Percentiles rank a stretch among this genome's conserved stretches.
Evolutionary conservation across 2,113 vertebrate species (phyloP).

Genomic region (Podarcis cretensis): DNA sequence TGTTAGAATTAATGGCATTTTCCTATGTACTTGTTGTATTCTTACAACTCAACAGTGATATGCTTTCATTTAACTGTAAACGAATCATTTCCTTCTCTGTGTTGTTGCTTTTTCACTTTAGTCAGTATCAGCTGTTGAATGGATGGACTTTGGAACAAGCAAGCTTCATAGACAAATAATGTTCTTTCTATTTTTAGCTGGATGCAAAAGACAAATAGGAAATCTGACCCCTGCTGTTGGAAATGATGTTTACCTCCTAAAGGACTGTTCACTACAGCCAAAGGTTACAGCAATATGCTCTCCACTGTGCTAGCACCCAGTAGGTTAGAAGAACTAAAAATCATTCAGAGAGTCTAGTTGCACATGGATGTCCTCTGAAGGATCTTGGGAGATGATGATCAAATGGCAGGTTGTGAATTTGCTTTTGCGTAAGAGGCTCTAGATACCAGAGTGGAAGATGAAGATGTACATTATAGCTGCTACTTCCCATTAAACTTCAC

Average conservation of each 20-base stretch:
- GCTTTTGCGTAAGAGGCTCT: neutral
- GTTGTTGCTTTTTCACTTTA: neutral
- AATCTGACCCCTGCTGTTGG: neutral
- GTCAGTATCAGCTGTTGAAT: neutral
- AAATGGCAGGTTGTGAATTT: neutral
- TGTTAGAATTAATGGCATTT: rapidly evolving
- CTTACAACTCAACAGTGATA: neutral
- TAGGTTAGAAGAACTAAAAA: neutral
- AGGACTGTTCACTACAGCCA: rapidly evolving
- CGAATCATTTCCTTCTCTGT: neutral
- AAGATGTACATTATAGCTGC: rapidly evolving
- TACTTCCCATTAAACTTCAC: rapidly evolving
- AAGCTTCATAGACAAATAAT: neutral
- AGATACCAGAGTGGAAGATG: rapidly evolving
- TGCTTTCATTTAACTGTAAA: neutral
- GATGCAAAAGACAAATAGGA: conserved; percentile 48
- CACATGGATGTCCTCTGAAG: neutral
- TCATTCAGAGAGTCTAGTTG: neutral
- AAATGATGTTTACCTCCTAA: neutral
- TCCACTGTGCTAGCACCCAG: neutral
- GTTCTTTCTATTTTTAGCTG: conserved; percentile 59
- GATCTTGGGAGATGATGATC: neutral
- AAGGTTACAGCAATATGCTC: neutral
- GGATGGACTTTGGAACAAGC: neutral
- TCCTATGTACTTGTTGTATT: neutral